Evolutionary conservation across 2,797 vertebrate species (phyloP).

Genomic region (Gymnodraco acuticeps): DNA sequence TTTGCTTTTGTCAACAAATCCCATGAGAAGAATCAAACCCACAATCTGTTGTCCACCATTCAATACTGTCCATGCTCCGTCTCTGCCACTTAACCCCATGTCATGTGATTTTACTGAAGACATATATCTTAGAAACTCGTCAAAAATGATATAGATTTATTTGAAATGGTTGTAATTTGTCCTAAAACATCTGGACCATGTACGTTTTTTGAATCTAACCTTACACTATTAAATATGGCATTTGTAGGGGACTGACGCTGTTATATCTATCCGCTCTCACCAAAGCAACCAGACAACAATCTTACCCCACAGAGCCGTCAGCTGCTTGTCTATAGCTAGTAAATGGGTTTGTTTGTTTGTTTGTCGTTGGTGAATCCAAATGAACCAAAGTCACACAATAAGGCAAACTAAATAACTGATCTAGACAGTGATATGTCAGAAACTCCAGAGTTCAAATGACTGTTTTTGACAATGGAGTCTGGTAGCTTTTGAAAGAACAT

Average conservation of each 20-base stretch:
- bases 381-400: no score
- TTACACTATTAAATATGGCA: background rate
- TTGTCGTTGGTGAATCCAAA: no score
- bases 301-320: no score
- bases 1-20: constrained; percentile 19
- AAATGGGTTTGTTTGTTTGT: no score
- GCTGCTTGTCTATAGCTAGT: no score
- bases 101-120: background rate
- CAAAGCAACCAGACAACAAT: no score
- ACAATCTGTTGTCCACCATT: background rate
- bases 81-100: background rate
- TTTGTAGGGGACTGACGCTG: background rate
- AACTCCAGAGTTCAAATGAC: no score
- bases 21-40: background rate
- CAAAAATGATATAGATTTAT: background rate
- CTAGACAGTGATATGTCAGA: no score
- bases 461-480: no score
- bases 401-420: no score
- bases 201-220: background rate
- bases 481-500: no score
- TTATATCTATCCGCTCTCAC: no score
- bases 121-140: background rate
- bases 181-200: background rate
- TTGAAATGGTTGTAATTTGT: background rate
- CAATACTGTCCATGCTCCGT: background rate